phyloP scores from a whole-genome alignment of 2,113 vertebrate species.

The Lepisosteus oculatus region DNA sequence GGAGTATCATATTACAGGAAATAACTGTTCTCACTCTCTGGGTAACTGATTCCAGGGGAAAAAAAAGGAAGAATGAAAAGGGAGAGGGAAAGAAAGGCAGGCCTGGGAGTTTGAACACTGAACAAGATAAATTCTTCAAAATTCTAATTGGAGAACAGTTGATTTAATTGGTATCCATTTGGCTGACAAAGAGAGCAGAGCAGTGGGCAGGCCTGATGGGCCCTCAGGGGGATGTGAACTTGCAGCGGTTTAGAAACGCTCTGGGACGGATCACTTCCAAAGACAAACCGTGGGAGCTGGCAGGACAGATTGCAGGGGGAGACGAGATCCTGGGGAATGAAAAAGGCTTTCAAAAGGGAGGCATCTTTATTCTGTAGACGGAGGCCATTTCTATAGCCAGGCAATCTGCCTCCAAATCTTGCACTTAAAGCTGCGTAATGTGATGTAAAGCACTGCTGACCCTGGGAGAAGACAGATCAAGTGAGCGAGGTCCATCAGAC shows the following conservation, averaged over 20 bases:
- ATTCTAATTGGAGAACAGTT: slow-evolving; percentile 98
- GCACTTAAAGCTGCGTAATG: slow-evolving; percentile 54
- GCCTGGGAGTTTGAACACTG: slow-evolving; percentile 74
- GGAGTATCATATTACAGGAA: slow-evolving; percentile 93
- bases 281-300: slow-evolving; percentile 85
- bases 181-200: slow-evolving; percentile 88
- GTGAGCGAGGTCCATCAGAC: slow-evolving; percentile 46
- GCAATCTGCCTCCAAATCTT: slow-evolving; percentile 36
- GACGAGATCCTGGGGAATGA: slow-evolving; percentile 31
- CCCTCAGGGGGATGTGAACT: slow-evolving; percentile 89
- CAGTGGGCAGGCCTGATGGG: slow-evolving; percentile 82
- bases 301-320: slow-evolving; percentile 64
- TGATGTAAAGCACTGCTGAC: slow-evolving; percentile 46
- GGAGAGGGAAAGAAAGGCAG: slow-evolving; percentile 43
- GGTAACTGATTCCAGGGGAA: slow-evolving; percentile 82
- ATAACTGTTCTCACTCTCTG: slow-evolving; percentile 67
- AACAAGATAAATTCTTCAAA: slow-evolving; percentile 90
- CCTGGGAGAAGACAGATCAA: slow-evolving; percentile 37
- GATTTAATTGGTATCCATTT: slow-evolving; percentile 98
- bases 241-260: slow-evolving; percentile 82
- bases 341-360: slow-evolving; percentile 53
- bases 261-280: slow-evolving; percentile 91
- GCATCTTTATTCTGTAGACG: slow-evolving; percentile 66
- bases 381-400: slow-evolving; percentile 55
- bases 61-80: slow-evolving; percentile 42